Conservation (phyloP, 1,140 invertebrate genomes). For the Sipha flava region DNA sequence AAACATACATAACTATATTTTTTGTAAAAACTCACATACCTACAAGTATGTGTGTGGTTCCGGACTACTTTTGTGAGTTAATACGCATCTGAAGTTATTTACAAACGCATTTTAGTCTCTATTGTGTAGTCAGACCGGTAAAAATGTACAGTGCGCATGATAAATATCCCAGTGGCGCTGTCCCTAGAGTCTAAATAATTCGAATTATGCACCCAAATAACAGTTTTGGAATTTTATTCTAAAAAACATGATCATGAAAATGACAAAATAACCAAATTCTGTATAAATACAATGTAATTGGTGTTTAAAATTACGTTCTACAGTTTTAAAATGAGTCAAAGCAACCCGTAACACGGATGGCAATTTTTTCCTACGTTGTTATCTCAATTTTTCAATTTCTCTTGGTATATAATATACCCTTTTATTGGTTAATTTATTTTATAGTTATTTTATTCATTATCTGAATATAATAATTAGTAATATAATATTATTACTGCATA, state of each 20-base stretch:
- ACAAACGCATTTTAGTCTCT: neutral
- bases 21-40: neutral
- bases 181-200: neutral
- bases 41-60: neutral
- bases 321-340: too few relatives aligned
- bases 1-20: neutral
- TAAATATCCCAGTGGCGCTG: conserved; percentile 11
- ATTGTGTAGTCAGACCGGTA: conserved; percentile 11
- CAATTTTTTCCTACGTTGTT: too few relatives aligned
- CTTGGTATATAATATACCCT: too few relatives aligned
- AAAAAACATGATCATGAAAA: neutral
- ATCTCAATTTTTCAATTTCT: too few relatives aligned
- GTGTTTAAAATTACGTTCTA: neutral
- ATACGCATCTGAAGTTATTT: neutral
- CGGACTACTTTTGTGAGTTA: neutral
- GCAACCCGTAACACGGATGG: too few relatives aligned
- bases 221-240: neutral
- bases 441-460: too few relatives aligned
- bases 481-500: too few relatives aligned
- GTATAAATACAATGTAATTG: neutral
- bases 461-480: too few relatives aligned
- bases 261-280: neutral
- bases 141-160: neutral
- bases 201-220: conserved; percentile 11
- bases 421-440: too few relatives aligned